phyloP scores from a whole-genome alignment of 2,888 invertebrate genomes.

The Ypsolopha scabrella region DNA sequence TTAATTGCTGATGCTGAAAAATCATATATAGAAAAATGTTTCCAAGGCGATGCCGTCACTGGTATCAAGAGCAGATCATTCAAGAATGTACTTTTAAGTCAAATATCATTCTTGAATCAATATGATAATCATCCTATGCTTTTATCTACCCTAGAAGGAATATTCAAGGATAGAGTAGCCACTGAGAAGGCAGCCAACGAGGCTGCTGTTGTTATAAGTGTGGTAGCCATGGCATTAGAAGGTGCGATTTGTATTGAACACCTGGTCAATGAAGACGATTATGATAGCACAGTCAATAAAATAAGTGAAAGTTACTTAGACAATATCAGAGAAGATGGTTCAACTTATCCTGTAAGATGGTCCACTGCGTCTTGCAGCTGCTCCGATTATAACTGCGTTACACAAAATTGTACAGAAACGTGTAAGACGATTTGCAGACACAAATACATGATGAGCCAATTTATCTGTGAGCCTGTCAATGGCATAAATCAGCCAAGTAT shows the following conservation, averaged over 20 bases:
- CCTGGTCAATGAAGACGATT: background rate
- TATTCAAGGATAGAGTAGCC: background rate
- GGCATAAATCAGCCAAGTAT: slow-evolving; percentile 14
- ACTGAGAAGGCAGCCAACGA: background rate
- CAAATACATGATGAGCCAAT: slow-evolving; percentile 28
- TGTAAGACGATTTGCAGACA: slow-evolving; percentile 40
- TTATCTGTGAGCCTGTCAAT: slow-evolving; percentile 32
- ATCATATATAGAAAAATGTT: background rate
- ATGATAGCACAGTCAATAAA: background rate
- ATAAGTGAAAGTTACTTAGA: background rate
- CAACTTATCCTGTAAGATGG: slow-evolving; percentile 8
- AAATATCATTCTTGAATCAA: background rate
- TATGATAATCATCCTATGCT: background rate
- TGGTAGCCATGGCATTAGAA: background rate
- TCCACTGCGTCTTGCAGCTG: slow-evolving; percentile 31
- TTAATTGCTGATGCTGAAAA: background rate
- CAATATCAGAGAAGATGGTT: background rate
- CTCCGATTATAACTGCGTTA: slow-evolving; percentile 21
- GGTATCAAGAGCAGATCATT: background rate
- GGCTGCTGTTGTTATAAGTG: background rate
- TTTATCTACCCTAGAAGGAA: background rate
- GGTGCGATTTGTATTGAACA: background rate
- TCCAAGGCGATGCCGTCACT: background rate
- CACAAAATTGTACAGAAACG: slow-evolving; percentile 21
- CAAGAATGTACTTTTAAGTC: background rate